These are phyloP conservation scores for Macquaria australasica DNA, from an alignment of 2,113 vertebrate species.

Conservation along the genomic window DNA sequence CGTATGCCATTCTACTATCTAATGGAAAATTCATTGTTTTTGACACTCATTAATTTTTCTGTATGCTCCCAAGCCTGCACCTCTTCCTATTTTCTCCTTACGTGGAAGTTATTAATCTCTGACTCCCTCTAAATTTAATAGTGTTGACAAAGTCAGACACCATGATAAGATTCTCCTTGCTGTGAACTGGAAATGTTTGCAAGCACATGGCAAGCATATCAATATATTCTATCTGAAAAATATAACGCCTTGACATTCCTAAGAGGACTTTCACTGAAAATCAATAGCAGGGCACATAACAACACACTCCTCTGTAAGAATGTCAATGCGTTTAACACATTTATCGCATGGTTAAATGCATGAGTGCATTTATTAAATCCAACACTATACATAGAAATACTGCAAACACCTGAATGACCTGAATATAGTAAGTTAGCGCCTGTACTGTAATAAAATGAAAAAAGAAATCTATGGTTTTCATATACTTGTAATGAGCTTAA, in stretches of 20 bases:
- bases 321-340: slow-evolving; percentile 47
- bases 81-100: slow-evolving; percentile 67
- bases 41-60: slow-evolving; percentile 81
- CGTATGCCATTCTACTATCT: slow-evolving; percentile 55
- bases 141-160: slow-evolving; percentile 83
- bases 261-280: slow-evolving; percentile 63
- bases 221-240: slow-evolving; percentile 69
- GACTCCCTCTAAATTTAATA: slow-evolving; percentile 79
- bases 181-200: slow-evolving; percentile 78
- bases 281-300: slow-evolving; percentile 47
- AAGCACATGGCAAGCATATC: slow-evolving; percentile 77
- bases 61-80: slow-evolving; percentile 48
- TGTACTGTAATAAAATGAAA: background rate
- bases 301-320: slow-evolving; percentile 38
- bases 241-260: slow-evolving; percentile 66
- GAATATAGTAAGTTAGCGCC: background rate
- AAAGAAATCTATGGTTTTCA: background rate
- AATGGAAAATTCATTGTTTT: slow-evolving; percentile 80
- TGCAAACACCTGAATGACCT: background rate
- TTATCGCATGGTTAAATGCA: slow-evolving; percentile 44
- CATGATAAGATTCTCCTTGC: slow-evolving; percentile 84
- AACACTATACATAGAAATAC: background rate
- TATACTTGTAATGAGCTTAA: background rate
- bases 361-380: slow-evolving; percentile 28
- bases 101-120: slow-evolving; percentile 83